A percentile compares a stretch with the other conserved stretches of the same genome.
phyloP scores from a whole-genome alignment of 2,113 vertebrate species.

The Rafetus swinhoei region DNA sequence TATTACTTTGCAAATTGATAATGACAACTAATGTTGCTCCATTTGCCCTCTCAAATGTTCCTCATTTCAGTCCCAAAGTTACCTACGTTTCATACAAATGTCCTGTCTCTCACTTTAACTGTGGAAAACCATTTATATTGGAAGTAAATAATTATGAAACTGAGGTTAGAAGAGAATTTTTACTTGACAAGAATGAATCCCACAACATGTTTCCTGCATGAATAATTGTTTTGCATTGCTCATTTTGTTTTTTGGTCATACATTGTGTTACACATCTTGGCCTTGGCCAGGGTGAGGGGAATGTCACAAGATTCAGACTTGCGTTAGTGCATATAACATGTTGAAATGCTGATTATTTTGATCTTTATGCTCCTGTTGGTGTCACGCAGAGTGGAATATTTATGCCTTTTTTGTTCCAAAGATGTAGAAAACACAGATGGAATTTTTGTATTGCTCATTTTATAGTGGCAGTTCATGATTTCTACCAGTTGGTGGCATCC shows the following conservation, averaged over 20 bases:
- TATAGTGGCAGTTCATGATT: neutral
- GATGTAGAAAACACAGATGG: fast-evolving
- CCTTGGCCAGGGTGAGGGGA: neutral
- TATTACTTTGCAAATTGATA: neutral
- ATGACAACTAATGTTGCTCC: neutral
- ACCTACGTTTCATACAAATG: constrained; percentile 3
- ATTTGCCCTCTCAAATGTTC: neutral
- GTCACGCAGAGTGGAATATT: neutral
- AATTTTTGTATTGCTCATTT: neutral
- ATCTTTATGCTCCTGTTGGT: neutral
- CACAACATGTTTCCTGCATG: fast-evolving
- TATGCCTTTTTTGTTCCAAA: neutral
- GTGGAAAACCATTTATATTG: neutral
- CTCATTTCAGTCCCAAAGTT: neutral
- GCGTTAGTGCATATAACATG: fast-evolving
- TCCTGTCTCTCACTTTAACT: neutral
- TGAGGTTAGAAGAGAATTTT: neutral
- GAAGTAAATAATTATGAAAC: constrained; percentile 36
- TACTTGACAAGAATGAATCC: neutral
- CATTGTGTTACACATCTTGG: neutral
- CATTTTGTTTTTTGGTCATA: neutral
- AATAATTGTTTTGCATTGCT: neutral
- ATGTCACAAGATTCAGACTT: neutral
- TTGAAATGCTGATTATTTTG: neutral
- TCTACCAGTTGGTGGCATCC: constrained; percentile 68